Conservation (phyloP, 2,888 invertebrate genomes). For the Sympetrum striolatum region DNA sequence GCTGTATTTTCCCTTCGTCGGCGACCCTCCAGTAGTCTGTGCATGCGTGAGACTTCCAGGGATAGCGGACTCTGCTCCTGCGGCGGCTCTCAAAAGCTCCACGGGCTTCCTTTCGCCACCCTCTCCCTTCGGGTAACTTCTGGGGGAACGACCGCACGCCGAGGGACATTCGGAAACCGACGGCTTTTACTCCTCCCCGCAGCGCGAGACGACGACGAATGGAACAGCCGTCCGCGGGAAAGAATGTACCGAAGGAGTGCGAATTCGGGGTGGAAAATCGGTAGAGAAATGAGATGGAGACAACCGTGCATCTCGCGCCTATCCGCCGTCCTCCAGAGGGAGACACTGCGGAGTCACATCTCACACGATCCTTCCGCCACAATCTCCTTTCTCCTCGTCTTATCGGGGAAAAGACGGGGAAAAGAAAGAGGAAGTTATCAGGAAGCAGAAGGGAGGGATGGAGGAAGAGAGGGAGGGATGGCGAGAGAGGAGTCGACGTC, state of each 20-base stretch:
- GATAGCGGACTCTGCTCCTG: not conserved
- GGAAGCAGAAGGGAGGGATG: not conserved
- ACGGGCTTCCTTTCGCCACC: not conserved
- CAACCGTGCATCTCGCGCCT: not conserved
- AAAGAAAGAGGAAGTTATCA: not conserved
- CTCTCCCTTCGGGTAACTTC: not conserved
- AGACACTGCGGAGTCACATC: not conserved
- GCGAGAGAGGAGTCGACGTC: not conserved
- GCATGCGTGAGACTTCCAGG: not conserved
- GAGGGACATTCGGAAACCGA: not conserved
- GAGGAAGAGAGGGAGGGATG: not conserved
- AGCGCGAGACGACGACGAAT: not conserved
- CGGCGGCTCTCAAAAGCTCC: not conserved
- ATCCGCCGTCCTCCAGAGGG: not conserved
- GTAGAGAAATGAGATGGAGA: not conserved
- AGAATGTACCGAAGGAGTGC: not conserved
- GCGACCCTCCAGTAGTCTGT: not conserved
- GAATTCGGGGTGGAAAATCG: not conserved
- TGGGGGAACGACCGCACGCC: not conserved
- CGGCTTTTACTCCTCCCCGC: not conserved
- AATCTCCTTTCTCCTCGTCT: not conserved
- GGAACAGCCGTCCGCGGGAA: not conserved
- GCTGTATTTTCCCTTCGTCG: not conserved
- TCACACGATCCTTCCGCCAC: slow-evolving; percentile 16
- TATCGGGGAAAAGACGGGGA: not conserved